These are phyloP conservation scores for Phenganax stokvisi DNA, from an alignment of 92 coral and sea anemone species.

Conservation along the genomic window DNA sequence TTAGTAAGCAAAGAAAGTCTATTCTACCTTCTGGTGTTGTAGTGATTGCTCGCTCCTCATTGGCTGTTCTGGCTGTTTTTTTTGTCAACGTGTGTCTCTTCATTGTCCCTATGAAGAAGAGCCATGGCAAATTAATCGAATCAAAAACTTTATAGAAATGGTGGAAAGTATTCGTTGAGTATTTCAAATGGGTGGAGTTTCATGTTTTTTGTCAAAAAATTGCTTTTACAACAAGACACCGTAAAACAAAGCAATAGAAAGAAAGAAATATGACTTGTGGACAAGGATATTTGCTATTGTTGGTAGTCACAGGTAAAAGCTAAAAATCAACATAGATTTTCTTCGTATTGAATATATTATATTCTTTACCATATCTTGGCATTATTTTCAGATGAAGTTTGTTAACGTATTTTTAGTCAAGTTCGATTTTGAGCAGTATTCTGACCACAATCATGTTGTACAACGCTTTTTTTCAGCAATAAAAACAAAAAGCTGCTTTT, in stretches of 20 bases:
- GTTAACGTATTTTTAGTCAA: no score
- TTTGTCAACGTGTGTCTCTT: conserved; percentile 12
- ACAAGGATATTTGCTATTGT: conserved; percentile 9
- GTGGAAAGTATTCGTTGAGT: not conserved
- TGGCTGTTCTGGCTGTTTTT: conserved; percentile 13
- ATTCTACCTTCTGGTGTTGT: conserved; percentile 22
- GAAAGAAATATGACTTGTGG: conserved; percentile 5
- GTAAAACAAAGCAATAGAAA: not conserved
- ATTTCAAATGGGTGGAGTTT: not conserved
- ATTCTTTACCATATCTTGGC: not conserved
- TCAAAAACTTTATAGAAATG: conserved; percentile 2
- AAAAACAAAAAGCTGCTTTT: no score
- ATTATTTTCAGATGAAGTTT: not conserved
- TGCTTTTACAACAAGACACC: not conserved
- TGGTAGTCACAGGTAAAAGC: conserved; percentile 39
- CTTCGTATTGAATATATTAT: not conserved
- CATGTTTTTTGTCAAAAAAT: not conserved
- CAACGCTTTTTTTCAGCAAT: no score
- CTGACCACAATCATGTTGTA: no score
- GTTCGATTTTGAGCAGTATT: no score
- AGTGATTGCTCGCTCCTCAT: conserved; percentile 9
- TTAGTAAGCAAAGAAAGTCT: not conserved
- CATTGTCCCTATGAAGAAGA: conserved; percentile 23
- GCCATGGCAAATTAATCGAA: not conserved
- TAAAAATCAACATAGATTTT: not conserved